Evolutionary conservation across 2,113 vertebrate species (phyloP), one percentile per base, ranked within the genome.

Genomic region (Ginglymostoma cirratum): DNA sequence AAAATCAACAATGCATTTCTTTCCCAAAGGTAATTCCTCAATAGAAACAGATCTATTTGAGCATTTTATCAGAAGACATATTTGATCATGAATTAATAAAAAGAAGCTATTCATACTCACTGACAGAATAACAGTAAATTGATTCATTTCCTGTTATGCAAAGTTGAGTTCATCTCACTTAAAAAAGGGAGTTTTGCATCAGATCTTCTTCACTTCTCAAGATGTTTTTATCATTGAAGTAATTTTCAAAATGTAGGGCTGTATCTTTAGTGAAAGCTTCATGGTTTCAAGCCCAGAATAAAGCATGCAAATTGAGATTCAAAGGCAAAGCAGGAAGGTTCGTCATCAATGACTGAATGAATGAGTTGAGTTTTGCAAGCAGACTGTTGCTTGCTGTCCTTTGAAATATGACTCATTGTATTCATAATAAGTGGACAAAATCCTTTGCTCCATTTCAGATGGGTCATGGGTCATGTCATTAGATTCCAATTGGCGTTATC

Each of bases 81-180:
- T 66, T 61, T 92, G 89, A 66, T 66, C 89, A 92, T 8, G 61
- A 92, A 92, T 66, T 92, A 66, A 92, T 92, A 45, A 66, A 66
- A 61, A 66, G 17, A 45, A 38, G 89, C 78, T 38, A 92, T 92
- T 66, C 89, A 38, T 10, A 92, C 17, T 65, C 65, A 6, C 8
- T 66, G 89, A 92, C 61, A 66, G 89, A 66, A 15, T 90, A 61
- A 89, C 55, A 89, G 0, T 17, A 92, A 66, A 66, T 66, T n/a
- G 55, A 17, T 38, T 66, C 66, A 38, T 92, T 89, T 92, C 5
- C 15, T 34, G 6, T 92, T 92, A 66, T 23, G 34, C 66, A 92
- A 92, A 92, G n/a, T 92, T 38, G 30, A 19, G 6, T 38, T 92
- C 34, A 38, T 92, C 34, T 66, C 89, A 66, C 38, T 92, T 92